Conservation (phyloP, 2,888 invertebrate species). For the Liposcelis brunnea region DNA sequence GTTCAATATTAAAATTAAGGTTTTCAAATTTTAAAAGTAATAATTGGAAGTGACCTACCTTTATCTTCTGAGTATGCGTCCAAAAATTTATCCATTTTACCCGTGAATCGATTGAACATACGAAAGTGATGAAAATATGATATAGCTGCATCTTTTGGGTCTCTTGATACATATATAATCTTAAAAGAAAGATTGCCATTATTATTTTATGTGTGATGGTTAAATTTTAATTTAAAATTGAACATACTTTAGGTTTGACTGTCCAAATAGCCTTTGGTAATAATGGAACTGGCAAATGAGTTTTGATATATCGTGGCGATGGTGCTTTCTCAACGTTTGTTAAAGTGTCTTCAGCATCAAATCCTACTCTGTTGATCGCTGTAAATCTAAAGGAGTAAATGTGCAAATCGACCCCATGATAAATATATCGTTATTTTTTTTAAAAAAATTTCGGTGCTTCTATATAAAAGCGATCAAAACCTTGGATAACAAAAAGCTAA, state of each 20-base stretch:
- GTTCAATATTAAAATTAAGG: background rate
- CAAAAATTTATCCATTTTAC: background rate
- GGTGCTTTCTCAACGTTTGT: background rate
- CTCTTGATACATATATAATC: constrained; percentile 9
- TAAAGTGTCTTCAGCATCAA: background rate
- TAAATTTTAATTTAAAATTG: background rate
- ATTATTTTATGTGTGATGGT: background rate
- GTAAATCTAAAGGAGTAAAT: background rate
- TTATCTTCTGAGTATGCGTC: constrained; percentile 1
- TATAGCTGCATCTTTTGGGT: constrained; percentile 4
- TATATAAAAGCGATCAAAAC: no score
- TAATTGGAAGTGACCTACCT: background rate
- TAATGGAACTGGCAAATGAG: constrained; percentile 18
- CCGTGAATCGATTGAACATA: constrained; percentile 11
- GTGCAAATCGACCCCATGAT: no score
- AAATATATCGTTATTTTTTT: background rate
- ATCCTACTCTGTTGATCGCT: background rate
- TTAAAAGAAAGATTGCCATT: constrained; percentile 2
- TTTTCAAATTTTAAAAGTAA: background rate
- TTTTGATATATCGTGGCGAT: constrained; percentile 18
- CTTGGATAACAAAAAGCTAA: no score
- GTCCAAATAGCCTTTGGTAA: constrained; percentile 13
- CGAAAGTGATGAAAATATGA: constrained; percentile 8
- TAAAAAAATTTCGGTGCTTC: no score
- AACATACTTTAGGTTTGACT: constrained; percentile 10